Base-by-base conservation (phyloP, 1,140 invertebrate species). In the Drosophila pseudoobscura region DNA sequence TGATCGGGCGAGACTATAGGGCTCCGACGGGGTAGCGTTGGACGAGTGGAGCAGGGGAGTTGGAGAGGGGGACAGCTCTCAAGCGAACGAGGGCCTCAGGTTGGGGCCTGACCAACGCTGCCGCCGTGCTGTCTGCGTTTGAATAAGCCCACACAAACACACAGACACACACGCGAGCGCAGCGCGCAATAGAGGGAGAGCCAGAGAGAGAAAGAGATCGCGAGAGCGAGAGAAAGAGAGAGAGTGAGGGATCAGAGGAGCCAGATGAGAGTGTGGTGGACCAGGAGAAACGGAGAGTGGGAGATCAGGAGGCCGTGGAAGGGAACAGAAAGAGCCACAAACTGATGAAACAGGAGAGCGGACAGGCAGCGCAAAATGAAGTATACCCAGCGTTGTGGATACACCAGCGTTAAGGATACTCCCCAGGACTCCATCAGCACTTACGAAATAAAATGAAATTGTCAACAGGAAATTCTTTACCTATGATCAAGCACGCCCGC, bases 101-200 rank as follows among this genome's bases (percentile, higher is more conserved):
- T 58, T 46, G 35, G 50, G 51, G 54, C 49, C 56, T 61, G 54
- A 47, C 60, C 70, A 62, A 62, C 75, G 72, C 61, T 72, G 82
- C 79, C 82, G 82, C 82, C 82, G 82, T 77, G 82, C 82, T 87
- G 82, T 87, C 82, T 87, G 82, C 83, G 78, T 88, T 82, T 82
- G 69, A 88, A 87, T 75, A 82, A 87, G 64, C 82, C 78, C 83
- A 82, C 80, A 84, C 80, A 66, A 72, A 62, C 54, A 57, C 62
- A 63, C 50, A 56, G 26, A 76, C 39, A 66, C 6, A 26, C 45
- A 52, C 56, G 17, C 64, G 22, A 15, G 9, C 17, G 11, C 17
- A 11, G 17, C n/a, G 31, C 22, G 24, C 3, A 47, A 15, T 3
- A 43, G 31, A 20, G 4, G 26, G 43, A 55, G 51, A 54, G 2